A percentile compares a stretch with the other conserved stretches of the same genome.
Evolutionary conservation across 2,888 invertebrate species (phyloP).

Genomic region (Ornithoptera priamus): DNA sequence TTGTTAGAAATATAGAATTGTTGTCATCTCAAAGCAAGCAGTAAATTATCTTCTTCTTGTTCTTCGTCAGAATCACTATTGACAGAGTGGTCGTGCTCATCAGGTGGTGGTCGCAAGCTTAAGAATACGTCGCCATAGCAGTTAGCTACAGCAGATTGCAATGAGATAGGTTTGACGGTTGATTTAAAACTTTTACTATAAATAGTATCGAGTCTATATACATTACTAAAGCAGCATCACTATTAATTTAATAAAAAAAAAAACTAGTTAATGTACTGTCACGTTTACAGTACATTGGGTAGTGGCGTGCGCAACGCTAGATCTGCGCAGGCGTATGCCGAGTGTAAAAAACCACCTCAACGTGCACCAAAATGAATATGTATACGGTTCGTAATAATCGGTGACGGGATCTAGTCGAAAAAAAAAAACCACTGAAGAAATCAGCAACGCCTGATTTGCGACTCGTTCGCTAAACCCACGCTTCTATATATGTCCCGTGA

Average conservation of each 20-base stretch:
- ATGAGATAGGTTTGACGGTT: no score
- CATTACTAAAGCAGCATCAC: background rate
- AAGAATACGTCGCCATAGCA: no score
- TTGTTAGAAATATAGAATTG: no score
- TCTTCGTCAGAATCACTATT: no score
- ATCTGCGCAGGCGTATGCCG: constrained; percentile 20
- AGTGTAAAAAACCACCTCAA: constrained; percentile 24
- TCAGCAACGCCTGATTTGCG: constrained; percentile 14
- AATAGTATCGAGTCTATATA: no score
- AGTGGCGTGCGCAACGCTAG: constrained; percentile 28
- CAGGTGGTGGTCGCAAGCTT: no score
- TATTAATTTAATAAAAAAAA: constrained; percentile 8
- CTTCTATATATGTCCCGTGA: constrained; percentile 16
- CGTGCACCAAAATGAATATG: constrained; percentile 24
- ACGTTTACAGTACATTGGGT: constrained; percentile 7
- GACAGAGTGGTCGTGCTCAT: no score
- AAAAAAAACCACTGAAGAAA: constrained; percentile 25
- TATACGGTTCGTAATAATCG: constrained; percentile 19
- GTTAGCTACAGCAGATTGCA: no score
- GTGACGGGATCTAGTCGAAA: constrained; percentile 26
- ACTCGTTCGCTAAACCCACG: constrained; percentile 15
- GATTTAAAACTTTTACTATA: no score
- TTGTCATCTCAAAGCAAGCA: no score
- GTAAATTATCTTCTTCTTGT: no score
- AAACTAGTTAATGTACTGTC: constrained; percentile 3